phyloP scores from a whole-genome alignment of 2,888 invertebrate species.

The Lasioglossum marginatum region DNA sequence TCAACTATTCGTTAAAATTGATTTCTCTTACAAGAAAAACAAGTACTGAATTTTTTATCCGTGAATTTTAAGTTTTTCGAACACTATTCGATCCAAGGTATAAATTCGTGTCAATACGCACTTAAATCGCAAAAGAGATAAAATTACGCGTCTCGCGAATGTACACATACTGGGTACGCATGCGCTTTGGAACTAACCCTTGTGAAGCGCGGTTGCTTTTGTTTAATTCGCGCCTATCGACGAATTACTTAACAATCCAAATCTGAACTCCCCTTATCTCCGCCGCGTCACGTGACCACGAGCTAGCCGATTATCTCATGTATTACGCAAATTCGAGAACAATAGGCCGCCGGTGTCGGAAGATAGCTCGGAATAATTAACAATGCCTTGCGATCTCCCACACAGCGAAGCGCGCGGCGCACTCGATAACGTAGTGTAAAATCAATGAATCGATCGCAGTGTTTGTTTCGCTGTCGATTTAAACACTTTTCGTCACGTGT shows the following conservation, averaged over 20 bases:
- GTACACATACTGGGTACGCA: slow-evolving; percentile 16
- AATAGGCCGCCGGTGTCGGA: not conserved
- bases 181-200: slow-evolving; percentile 34
- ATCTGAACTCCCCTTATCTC: not conserved
- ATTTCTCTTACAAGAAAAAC: not conserved
- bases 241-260: not conserved
- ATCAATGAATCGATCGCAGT: slow-evolving; percentile 24
- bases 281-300: not conserved
- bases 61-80: not conserved
- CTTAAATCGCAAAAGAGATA: not conserved
- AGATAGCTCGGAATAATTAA: not conserved
- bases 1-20: not conserved
- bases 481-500: slow-evolving; percentile 11
- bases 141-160: not conserved
- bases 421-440: not conserved
- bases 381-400: not conserved
- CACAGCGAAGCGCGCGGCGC: not conserved
- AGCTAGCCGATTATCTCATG: not conserved
- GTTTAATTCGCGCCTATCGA: not conserved
- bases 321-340: not conserved
- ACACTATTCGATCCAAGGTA: not conserved
- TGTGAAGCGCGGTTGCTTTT: slow-evolving; percentile 17
- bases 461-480: slow-evolving; percentile 11
- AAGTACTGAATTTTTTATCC: not conserved
- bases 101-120: not conserved